A percentile compares a stretch with the other conserved stretches of the same genome.
Conservation (phyloP, 2,888 invertebrate genomes). For the Charanyca ferruginea region DNA sequence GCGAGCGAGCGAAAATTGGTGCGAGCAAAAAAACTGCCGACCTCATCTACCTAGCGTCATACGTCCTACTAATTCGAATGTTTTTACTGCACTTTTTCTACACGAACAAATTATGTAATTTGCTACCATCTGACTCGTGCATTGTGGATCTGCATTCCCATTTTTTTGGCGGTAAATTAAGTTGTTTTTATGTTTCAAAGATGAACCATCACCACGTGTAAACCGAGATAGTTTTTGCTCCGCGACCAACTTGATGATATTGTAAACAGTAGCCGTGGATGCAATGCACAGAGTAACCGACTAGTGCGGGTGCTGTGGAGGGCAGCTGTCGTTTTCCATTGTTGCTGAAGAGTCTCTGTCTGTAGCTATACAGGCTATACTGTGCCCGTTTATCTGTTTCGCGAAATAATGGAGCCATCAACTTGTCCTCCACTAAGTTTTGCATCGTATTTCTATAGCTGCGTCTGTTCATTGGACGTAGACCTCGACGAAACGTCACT, state of each 20-base stretch:
- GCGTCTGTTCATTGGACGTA: slow-evolving; percentile 37
- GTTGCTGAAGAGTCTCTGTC: slow-evolving; percentile 60
- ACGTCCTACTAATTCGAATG: slow-evolving; percentile 51
- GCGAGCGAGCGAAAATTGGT: slow-evolving; percentile 67
- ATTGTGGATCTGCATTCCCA: slow-evolving; percentile 41
- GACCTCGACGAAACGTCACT: slow-evolving; percentile 39
- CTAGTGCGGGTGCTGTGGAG: slow-evolving; percentile 33
- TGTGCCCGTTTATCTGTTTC: slow-evolving; percentile 54
- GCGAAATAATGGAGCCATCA: slow-evolving; percentile 65
- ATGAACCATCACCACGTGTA: slow-evolving; percentile 3
- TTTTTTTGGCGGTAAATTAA: slow-evolving; percentile 23
- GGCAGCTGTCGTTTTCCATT: slow-evolving; percentile 56
- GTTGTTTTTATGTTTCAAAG: slow-evolving; percentile 17
- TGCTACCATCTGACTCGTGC: slow-evolving; percentile 34
- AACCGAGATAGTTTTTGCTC: neutral
- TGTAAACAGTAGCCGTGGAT: slow-evolving; percentile 15
- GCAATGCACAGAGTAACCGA: slow-evolving; percentile 10
- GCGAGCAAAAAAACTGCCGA: slow-evolving; percentile 61
- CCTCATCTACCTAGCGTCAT: slow-evolving; percentile 54
- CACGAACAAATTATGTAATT: slow-evolving; percentile 51
- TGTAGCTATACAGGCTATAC: slow-evolving; percentile 45
- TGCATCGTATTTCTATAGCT: slow-evolving; percentile 48
- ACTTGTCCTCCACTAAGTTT: slow-evolving; percentile 61
- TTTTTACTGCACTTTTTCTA: slow-evolving; percentile 57
- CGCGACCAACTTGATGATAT: slow-evolving; percentile 9